A percentile compares a stretch with the other conserved stretches of the same genome.
These are phyloP conservation scores for Papilio glaucus DNA, from an alignment of 1,140 invertebrate genomes.

Conservation along the genomic window DNA sequence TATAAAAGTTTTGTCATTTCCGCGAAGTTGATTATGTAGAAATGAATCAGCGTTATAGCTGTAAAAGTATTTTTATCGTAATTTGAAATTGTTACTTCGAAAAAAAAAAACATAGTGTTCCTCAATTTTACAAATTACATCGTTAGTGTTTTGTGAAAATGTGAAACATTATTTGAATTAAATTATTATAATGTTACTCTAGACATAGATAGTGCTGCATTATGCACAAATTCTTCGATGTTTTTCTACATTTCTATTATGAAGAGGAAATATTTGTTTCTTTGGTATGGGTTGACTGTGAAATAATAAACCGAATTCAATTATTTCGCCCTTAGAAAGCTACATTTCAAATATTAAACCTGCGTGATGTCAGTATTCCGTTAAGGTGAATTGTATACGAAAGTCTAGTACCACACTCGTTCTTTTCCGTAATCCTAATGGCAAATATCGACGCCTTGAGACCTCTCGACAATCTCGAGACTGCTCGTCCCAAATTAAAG, in stretches of 20 bases:
- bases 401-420: slow-evolving; percentile 3
- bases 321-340: not conserved
- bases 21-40: slow-evolving; percentile 19
- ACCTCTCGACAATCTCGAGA: slow-evolving; percentile 20
- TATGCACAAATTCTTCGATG: too few relatives aligned
- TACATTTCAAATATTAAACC: too few relatives aligned
- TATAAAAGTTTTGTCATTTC: slow-evolving; percentile 32
- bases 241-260: too few relatives aligned
- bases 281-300: not conserved
- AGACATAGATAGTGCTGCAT: too few relatives aligned
- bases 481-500: slow-evolving; percentile 16
- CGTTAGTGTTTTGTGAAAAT: not conserved
- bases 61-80: not conserved
- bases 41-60: slow-evolving; percentile 27
- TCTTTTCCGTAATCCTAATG: slow-evolving; percentile 26
- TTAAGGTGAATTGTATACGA: not conserved
- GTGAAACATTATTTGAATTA: not conserved
- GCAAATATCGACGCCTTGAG: slow-evolving; percentile 19
- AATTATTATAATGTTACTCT: not conserved
- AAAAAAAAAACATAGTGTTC: too few relatives aligned
- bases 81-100: too few relatives aligned
- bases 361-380: too few relatives aligned
- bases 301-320: not conserved
- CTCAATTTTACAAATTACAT: too few relatives aligned
- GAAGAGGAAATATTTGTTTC: not conserved